phyloP scores from a whole-genome alignment of 1,140 invertebrate genomes.

The Pteromalus puparum region DNA sequence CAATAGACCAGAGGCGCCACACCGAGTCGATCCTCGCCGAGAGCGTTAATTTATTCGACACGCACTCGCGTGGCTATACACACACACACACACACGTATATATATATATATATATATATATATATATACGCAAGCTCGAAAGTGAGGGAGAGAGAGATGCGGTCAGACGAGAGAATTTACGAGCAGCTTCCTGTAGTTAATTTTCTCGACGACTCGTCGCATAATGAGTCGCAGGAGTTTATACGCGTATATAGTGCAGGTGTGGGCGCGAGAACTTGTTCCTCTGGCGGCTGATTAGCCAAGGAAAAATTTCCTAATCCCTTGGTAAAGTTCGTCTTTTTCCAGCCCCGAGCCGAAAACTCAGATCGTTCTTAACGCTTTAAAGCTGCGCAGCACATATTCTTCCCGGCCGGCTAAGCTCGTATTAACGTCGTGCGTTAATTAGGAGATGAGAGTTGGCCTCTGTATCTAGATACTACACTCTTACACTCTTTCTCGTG shows the following conservation, averaged over 20 bases:
- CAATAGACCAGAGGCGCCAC: slow-evolving; percentile 15
- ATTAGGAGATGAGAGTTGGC: slow-evolving; percentile 54
- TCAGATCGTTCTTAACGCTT: background rate
- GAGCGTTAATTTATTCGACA: slow-evolving; percentile 24
- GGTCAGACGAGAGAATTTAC: background rate
- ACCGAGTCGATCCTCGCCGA: background rate
- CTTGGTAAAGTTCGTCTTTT: slow-evolving; percentile 3
- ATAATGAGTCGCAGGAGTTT: background rate
- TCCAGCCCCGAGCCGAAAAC: background rate
- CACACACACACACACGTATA: background rate
- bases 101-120: background rate
- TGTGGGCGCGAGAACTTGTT: too few relatives aligned
- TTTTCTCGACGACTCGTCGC: background rate
- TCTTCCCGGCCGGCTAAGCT: slow-evolving; percentile 30
- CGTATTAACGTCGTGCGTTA: slow-evolving; percentile 54
- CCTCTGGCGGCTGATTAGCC: background rate
- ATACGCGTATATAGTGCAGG: background rate
- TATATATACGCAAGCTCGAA: background rate
- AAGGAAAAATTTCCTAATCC: background rate
- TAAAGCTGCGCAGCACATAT: slow-evolving; percentile 33
- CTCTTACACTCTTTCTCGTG: background rate
- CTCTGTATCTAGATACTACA: background rate
- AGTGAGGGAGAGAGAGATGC: too few relatives aligned
- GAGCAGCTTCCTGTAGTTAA: background rate
- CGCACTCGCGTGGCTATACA: background rate